Conservation (phyloP, 2,888 invertebrate genomes). For the Mimas tiliae region DNA sequence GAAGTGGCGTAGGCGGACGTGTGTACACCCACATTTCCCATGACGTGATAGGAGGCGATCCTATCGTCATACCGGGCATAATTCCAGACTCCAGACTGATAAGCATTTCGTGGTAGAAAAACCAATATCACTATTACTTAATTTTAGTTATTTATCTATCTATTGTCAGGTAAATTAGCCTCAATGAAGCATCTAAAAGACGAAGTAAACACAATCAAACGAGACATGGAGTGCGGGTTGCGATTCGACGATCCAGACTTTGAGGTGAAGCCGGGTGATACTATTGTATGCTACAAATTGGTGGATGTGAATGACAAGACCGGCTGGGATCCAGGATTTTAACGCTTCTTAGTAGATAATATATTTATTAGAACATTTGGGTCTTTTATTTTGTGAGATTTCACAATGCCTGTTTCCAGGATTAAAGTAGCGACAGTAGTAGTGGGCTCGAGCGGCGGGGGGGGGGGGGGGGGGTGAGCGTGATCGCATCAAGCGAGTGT, state of each 20-base stretch:
- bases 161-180: constrained; percentile 85
- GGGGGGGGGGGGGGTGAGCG: too few relatives aligned
- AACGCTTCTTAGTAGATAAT: constrained; percentile 44
- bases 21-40: too few relatives aligned
- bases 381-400: constrained; percentile 28
- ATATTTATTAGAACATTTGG: constrained; percentile 31
- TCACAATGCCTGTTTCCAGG: too few relatives aligned
- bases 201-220: constrained; percentile 93
- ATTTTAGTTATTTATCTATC: neutral
- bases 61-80: too few relatives aligned
- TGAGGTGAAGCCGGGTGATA: constrained; percentile 90
- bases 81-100: too few relatives aligned
- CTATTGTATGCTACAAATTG: constrained; percentile 89
- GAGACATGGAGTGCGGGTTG: constrained; percentile 95
- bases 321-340: constrained; percentile 95
- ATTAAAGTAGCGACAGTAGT: too few relatives aligned
- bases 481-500: too few relatives aligned
- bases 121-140: too few relatives aligned
- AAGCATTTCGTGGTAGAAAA: too few relatives aligned
- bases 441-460: too few relatives aligned
- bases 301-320: constrained; percentile 87
- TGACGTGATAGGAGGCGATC: too few relatives aligned
- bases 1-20: too few relatives aligned
- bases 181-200: constrained; percentile 96
- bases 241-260: constrained; percentile 87